These are phyloP conservation scores for Acyrthosiphon pisum DNA, from an alignment of 1,140 invertebrate species.

Conservation along the genomic window DNA sequence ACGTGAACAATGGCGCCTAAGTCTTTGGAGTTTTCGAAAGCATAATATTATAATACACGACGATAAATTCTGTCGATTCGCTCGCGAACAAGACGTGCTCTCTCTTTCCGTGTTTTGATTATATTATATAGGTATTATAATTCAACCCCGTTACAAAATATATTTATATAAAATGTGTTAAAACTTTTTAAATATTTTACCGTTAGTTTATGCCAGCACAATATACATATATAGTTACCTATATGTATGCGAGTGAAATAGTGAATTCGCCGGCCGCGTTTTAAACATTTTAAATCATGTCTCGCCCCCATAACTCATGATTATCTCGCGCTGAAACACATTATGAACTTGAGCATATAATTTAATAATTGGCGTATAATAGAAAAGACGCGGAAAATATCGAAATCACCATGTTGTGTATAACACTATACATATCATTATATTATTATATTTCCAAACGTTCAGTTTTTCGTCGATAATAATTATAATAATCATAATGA, in stretches of 20 bases:
- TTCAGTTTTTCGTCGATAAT: neutral
- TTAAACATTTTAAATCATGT: neutral
- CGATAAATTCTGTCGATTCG: neutral
- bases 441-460: neutral
- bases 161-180: neutral
- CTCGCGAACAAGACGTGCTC: neutral
- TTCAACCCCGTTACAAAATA: neutral
- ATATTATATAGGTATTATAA: too few relatives aligned
- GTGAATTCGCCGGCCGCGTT: neutral
- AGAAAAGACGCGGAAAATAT: neutral
- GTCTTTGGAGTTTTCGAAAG: neutral
- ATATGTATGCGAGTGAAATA: too few relatives aligned
- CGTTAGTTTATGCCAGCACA: neutral
- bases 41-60: neutral
- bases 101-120: neutral
- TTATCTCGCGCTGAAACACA: neutral
- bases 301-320: neutral
- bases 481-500: too few relatives aligned
- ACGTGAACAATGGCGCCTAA: neutral
- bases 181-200: neutral
- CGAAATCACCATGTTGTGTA: neutral
- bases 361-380: neutral
- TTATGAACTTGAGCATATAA: neutral
- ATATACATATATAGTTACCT: neutral
- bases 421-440: neutral